Evolutionary conservation across 2,113 vertebrate genomes (phyloP).

Genomic region (Pteropus alecto): DNA sequence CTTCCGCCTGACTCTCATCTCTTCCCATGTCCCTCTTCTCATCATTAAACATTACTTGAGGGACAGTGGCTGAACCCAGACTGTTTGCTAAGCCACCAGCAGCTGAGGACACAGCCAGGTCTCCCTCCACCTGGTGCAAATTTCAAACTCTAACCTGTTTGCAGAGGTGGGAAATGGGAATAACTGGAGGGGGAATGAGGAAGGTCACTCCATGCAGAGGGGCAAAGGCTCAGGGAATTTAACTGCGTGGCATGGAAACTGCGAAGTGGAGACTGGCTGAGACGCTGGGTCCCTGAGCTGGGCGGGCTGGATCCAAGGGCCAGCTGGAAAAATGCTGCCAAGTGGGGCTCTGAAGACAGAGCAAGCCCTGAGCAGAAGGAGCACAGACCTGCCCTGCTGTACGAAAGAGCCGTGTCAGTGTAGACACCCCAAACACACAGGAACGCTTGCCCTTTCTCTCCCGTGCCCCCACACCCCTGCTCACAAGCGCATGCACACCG

Average conservation of each 20-base stretch:
- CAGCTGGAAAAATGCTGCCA: background rate
- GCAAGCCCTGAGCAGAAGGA: background rate
- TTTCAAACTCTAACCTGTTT: conserved; percentile 15
- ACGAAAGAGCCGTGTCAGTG: background rate
- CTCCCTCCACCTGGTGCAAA: background rate
- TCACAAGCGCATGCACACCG: background rate
- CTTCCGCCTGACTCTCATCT: background rate
- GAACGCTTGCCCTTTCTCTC: background rate
- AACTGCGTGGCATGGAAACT: rapidly evolving
- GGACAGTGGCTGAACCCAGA: background rate
- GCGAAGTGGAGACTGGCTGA: background rate
- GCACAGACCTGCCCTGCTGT: background rate
- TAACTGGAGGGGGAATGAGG: background rate
- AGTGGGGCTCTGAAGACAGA: background rate
- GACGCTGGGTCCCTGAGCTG: background rate
- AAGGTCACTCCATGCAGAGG: background rate
- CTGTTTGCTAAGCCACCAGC: background rate
- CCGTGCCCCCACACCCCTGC: rapidly evolving
- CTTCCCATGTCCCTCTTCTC: background rate
- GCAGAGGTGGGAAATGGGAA: background rate
- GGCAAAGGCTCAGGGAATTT: background rate
- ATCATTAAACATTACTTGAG: background rate
- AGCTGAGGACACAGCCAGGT: background rate
- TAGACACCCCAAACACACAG: background rate
- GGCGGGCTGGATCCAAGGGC: background rate